Evolutionary conservation across 2,888 invertebrate genomes (phyloP).

Genomic region (Microplitis deprimator): DNA sequence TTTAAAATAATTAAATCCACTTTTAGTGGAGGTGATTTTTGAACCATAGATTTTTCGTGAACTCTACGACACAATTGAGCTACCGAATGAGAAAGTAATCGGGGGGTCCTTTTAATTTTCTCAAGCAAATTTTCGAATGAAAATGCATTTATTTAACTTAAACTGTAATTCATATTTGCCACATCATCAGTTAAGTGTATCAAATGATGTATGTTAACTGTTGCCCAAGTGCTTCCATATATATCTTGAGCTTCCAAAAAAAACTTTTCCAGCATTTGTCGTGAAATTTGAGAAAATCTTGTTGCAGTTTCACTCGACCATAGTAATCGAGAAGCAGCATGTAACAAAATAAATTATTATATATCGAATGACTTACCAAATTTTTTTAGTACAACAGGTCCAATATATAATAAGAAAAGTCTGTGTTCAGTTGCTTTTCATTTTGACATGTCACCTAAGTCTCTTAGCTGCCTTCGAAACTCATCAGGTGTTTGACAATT

Average conservation of each 20-base stretch:
- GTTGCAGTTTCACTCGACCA: constrained; percentile 21
- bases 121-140: constrained; percentile 33
- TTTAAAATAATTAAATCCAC: not conserved
- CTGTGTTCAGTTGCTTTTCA: constrained; percentile 48
- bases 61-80: constrained; percentile 26
- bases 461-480: constrained; percentile 46
- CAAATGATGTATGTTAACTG: constrained; percentile 34
- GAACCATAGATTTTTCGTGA: constrained; percentile 20
- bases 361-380: constrained; percentile 35
- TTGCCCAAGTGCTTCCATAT: constrained; percentile 8
- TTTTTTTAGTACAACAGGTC: constrained; percentile 48
- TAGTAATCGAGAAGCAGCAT: constrained; percentile 27
- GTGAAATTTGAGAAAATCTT: not conserved
- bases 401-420: constrained; percentile 50
- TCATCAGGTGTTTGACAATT: constrained; percentile 37
- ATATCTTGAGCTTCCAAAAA: constrained; percentile 7
- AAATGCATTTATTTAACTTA: constrained; percentile 29
- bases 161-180: constrained; percentile 13
- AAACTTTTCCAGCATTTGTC: constrained; percentile 20
- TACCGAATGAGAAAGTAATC: constrained; percentile 9
- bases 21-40: constrained; percentile 5
- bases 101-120: constrained; percentile 26
- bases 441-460: constrained; percentile 23
- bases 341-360: constrained; percentile 40
- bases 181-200: constrained; percentile 37